A percentile compares a stretch with the other conserved stretches of the same genome.
Evolutionary conservation across 2,113 vertebrate genomes (phyloP).

Genomic region (Ramphastos sulfuratus): DNA sequence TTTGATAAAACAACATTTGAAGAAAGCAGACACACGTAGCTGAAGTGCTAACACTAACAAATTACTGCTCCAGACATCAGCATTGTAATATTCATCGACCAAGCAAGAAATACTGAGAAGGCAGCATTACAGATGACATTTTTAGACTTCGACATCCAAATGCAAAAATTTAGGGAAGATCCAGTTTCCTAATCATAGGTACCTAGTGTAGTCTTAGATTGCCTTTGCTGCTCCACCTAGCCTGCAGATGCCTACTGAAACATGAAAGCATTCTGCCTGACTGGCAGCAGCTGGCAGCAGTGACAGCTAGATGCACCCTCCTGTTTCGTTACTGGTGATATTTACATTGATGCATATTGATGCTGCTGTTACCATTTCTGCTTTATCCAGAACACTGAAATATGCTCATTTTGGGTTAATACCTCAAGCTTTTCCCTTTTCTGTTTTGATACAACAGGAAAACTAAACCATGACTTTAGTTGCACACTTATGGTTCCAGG

Average conservation of each 20-base stretch:
- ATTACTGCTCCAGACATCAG: neutral
- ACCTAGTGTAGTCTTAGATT: neutral
- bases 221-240: neutral
- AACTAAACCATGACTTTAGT: neutral
- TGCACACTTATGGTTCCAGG: neutral
- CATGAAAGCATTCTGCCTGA: neutral
- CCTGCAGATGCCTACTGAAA: neutral
- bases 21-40: neutral
- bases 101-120: neutral
- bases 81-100: neutral
- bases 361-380: neutral
- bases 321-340: neutral
- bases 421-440: neutral
- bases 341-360: neutral
- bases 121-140: neutral
- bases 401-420: neutral
- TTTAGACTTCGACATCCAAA: neutral
- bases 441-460: neutral
- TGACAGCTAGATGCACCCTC: neutral
- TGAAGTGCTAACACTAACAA: neutral
- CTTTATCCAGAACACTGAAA: neutral
- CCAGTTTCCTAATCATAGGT: neutral
- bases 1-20: neutral
- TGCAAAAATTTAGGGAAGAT: neutral
- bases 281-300: neutral